Conservation (phyloP, 2,113 vertebrate genomes). For the Toxotes jaculatrix region DNA sequence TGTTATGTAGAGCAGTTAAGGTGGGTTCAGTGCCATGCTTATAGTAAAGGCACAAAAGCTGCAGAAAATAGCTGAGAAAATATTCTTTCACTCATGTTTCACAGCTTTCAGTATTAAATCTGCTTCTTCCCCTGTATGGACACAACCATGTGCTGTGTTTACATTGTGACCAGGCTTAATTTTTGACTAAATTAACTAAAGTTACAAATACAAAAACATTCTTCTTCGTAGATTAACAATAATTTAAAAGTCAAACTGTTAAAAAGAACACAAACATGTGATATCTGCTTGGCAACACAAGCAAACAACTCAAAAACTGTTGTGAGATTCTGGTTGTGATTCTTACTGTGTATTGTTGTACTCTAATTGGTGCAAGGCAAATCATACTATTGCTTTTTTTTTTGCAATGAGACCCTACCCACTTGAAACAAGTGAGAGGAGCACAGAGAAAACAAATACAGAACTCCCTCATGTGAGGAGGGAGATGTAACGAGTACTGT, state of each 20-base stretch:
- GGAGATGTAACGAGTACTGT: not conserved
- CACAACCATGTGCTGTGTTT: not conserved
- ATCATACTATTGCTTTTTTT: not conserved
- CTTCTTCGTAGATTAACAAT: not conserved
- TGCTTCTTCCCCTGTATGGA: no score
- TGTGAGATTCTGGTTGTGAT: not conserved
- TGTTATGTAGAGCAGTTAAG: not conserved
- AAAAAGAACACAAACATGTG: not conserved
- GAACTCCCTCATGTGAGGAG: not conserved
- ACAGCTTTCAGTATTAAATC: not conserved
- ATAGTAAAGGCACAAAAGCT: no score
- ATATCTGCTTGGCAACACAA: not conserved
- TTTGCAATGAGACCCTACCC: not conserved
- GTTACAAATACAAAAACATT: not conserved
- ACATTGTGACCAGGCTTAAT: not conserved
- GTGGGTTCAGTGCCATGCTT: not conserved
- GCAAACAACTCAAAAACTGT: not conserved
- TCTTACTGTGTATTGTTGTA: not conserved
- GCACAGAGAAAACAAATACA: not conserved
- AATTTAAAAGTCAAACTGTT: no score
- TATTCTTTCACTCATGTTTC: no score
- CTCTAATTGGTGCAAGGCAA: not conserved
- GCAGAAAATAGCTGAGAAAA: no score
- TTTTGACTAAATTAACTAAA: not conserved
- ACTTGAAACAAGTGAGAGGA: not conserved